Evolutionary conservation across 1,140 invertebrate species (phyloP).

Genomic region (Drusus annulatus): DNA sequence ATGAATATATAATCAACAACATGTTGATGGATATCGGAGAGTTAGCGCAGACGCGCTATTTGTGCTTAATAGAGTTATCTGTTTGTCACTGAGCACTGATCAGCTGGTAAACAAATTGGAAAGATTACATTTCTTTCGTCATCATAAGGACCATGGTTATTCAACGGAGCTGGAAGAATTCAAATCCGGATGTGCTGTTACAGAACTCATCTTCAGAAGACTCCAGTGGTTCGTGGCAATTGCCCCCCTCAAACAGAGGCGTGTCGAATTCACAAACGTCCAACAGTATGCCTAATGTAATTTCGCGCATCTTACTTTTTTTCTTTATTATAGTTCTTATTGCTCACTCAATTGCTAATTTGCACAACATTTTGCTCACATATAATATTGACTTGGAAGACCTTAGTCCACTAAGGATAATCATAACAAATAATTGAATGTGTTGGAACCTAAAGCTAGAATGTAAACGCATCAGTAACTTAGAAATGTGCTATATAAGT

Average conservation of each 20-base stretch:
- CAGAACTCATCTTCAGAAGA: constrained; percentile 52
- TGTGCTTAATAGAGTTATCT: constrained; percentile 19
- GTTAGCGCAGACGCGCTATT: constrained; percentile 19
- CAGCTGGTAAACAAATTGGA: constrained; percentile 46
- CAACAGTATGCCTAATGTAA: constrained; percentile 51
- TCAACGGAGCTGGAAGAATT: constrained; percentile 48
- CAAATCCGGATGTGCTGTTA: constrained; percentile 46
- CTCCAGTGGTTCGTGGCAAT: constrained; percentile 51
- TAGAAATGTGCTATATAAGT: too few species aligned
- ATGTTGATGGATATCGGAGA: background rate
- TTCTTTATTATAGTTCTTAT: background rate
- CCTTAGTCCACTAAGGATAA: too few species aligned
- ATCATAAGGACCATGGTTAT: constrained; percentile 49
- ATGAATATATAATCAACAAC: background rate
- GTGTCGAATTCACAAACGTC: constrained; percentile 40
- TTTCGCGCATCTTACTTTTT: constrained; percentile 9
- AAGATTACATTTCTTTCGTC: constrained; percentile 4
- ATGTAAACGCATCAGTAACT: too few species aligned
- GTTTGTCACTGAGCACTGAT: constrained; percentile 1
- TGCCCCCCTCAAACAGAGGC: constrained; percentile 43
- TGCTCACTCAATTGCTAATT: background rate
- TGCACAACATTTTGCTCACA: too few species aligned
- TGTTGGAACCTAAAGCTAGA: too few species aligned
- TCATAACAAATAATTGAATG: too few species aligned
- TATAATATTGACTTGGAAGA: too few species aligned